Percentiles rank a stretch among this genome's conserved stretches.
Evolutionary conservation across 2,888 invertebrate species (phyloP).

Genomic region (Pseudococcus viburni): DNA sequence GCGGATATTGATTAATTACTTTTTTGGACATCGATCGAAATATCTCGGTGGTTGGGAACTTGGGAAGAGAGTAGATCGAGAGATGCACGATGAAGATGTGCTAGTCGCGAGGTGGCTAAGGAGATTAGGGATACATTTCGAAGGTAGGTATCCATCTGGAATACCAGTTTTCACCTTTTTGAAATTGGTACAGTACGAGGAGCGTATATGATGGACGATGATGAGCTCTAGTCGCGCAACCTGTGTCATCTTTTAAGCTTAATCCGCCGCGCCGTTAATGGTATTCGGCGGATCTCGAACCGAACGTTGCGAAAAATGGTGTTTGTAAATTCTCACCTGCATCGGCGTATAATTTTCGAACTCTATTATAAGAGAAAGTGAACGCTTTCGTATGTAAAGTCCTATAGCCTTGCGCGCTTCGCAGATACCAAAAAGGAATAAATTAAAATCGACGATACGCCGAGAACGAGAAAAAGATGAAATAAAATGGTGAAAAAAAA

Average conservation of each 20-base stretch:
- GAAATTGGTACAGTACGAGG: neutral
- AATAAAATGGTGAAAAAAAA: neutral
- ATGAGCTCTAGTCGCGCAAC: neutral
- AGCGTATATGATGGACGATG: neutral
- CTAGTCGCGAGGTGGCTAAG: neutral
- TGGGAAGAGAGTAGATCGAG: neutral
- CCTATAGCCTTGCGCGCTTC: neutral
- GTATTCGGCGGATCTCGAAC: neutral
- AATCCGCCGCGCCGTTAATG: neutral
- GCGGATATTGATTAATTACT: slow-evolving; percentile 31
- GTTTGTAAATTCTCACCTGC: neutral
- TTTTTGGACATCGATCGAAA: neutral
- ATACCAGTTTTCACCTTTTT: neutral
- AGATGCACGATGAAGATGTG: neutral
- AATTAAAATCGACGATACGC: neutral
- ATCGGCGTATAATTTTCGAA: slow-evolving; percentile 4
- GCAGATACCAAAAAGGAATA: slow-evolving; percentile 14
- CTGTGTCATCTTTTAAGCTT: slow-evolving; percentile 4
- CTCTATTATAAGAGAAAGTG: neutral
- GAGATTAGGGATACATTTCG: neutral
- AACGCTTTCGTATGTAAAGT: neutral
- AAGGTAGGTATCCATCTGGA: neutral
- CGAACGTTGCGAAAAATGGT: slow-evolving; percentile 14
- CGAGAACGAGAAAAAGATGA: neutral
- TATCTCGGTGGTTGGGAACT: too few relatives aligned